Evolutionary conservation across 2,888 invertebrate species (phyloP).

Genomic region (Eupithecia centaureata): DNA sequence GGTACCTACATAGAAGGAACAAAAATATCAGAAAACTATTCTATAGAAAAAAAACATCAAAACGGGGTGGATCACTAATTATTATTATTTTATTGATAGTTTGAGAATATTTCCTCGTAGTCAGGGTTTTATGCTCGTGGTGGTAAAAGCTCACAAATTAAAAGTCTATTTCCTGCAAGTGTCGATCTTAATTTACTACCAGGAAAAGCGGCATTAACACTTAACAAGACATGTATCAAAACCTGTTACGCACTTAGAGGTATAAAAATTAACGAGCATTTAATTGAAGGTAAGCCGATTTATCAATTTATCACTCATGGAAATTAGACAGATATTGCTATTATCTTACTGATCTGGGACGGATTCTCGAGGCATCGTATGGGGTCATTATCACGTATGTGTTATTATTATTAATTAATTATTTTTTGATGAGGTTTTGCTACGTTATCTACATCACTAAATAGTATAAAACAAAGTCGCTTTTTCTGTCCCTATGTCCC

Average conservation of each 20-base stretch:
- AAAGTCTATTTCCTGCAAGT: constrained; percentile 34
- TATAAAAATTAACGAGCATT: constrained; percentile 48
- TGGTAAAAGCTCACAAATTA: constrained; percentile 23
- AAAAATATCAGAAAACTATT: too few species aligned
- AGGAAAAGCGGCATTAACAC: constrained; percentile 37
- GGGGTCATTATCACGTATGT: constrained; percentile 23
- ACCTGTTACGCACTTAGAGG: constrained; percentile 44
- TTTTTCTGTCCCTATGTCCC: too few species aligned
- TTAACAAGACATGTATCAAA: constrained; percentile 34
- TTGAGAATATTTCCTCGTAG: too few species aligned
- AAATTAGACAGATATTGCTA: constrained; percentile 38
- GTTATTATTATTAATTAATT: constrained; percentile 31
- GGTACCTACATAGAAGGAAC: too few species aligned
- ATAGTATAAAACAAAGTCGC: too few species aligned
- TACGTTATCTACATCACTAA: too few species aligned
- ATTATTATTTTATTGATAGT: too few species aligned
- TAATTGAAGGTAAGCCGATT: constrained; percentile 46
- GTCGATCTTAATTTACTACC: constrained; percentile 40
- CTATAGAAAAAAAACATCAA: too few species aligned
- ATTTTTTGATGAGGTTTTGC: constrained; percentile 31
- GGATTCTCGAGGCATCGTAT: constrained; percentile 30
- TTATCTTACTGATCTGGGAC: constrained; percentile 29
- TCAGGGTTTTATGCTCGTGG: neutral
- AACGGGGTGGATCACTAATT: too few species aligned
- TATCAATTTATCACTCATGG: constrained; percentile 46